Percentiles rank a stretch among this genome's conserved stretches.
These are phyloP conservation scores for Sterrhoptilus dennistouni DNA, from an alignment of 2,113 vertebrate genomes.

Conservation along the genomic window DNA sequence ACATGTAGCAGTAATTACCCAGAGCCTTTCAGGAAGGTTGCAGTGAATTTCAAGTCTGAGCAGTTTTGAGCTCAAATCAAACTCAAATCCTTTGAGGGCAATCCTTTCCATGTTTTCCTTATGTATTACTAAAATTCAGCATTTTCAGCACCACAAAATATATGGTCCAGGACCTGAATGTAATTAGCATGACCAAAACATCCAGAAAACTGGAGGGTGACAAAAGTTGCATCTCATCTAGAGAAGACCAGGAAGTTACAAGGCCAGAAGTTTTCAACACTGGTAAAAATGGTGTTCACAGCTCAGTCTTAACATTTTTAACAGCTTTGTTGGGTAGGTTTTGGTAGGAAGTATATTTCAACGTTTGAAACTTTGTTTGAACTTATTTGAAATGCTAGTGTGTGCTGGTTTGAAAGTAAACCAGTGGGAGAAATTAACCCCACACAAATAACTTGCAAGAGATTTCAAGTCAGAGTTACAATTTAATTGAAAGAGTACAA, in stretches of 20 bases:
- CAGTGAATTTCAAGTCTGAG: background rate
- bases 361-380: background rate
- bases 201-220: background rate
- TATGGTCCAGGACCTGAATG: background rate
- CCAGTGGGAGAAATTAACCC: background rate
- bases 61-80: background rate
- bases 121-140: background rate
- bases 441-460: background rate
- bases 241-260: background rate
- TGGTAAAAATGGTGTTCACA: background rate
- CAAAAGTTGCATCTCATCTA: background rate
- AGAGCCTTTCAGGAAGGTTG: background rate
- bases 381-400: background rate
- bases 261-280: background rate
- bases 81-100: background rate
- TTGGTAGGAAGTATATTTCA: background rate
- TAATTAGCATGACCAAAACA: background rate
- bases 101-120: background rate
- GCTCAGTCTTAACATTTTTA: background rate
- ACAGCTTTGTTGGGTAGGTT: background rate
- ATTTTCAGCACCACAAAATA: background rate
- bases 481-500: background rate
- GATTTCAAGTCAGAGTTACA: background rate
- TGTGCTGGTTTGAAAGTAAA: background rate
- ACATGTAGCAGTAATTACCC: fast-evolving